phyloP scores from a whole-genome alignment of 2,888 invertebrate species.

The Nephrocerus scutellatus region DNA sequence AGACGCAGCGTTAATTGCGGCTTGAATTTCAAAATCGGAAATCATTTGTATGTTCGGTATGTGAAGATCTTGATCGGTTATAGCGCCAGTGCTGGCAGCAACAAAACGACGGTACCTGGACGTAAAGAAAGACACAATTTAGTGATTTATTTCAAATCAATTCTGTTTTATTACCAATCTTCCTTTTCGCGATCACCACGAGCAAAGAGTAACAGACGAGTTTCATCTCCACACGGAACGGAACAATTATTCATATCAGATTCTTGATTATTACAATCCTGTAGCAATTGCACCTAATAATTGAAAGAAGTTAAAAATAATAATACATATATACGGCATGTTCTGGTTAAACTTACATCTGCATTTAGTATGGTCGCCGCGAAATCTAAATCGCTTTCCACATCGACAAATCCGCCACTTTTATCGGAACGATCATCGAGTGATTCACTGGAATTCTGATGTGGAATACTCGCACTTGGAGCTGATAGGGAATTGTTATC shows the following conservation, averaged over 20 bases:
- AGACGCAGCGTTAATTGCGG: slow-evolving; percentile 36
- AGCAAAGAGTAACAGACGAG: slow-evolving; percentile 40
- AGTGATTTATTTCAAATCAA: not conserved
- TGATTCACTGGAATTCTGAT: slow-evolving; percentile 21
- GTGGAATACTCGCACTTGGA: slow-evolving; percentile 11
- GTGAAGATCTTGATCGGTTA: slow-evolving; percentile 41
- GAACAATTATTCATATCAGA: slow-evolving; percentile 29
- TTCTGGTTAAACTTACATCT: slow-evolving; percentile 30
- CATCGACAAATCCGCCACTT: slow-evolving; percentile 13
- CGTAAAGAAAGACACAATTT: no score
- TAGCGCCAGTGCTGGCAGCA: slow-evolving; percentile 38
- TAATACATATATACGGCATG: not conserved
- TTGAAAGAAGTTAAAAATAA: slow-evolving; percentile 2
- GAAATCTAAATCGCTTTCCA: slow-evolving; percentile 34
- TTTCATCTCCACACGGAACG: slow-evolving; percentile 46
- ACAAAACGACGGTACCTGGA: slow-evolving; percentile 40
- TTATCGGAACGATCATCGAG: slow-evolving; percentile 24
- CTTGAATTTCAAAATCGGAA: slow-evolving; percentile 37
- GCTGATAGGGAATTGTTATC: slow-evolving; percentile 3
- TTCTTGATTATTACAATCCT: slow-evolving; percentile 20
- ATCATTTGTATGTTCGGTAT: slow-evolving; percentile 38
- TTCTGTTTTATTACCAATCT: slow-evolving; percentile 35
- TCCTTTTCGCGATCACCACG: slow-evolving; percentile 46
- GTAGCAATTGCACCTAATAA: slow-evolving; percentile 1
- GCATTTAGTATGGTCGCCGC: slow-evolving; percentile 37